These are phyloP conservation scores for Benthosema pterotum DNA, from an alignment of 2,797 vertebrate species.

Conservation along the genomic window DNA sequence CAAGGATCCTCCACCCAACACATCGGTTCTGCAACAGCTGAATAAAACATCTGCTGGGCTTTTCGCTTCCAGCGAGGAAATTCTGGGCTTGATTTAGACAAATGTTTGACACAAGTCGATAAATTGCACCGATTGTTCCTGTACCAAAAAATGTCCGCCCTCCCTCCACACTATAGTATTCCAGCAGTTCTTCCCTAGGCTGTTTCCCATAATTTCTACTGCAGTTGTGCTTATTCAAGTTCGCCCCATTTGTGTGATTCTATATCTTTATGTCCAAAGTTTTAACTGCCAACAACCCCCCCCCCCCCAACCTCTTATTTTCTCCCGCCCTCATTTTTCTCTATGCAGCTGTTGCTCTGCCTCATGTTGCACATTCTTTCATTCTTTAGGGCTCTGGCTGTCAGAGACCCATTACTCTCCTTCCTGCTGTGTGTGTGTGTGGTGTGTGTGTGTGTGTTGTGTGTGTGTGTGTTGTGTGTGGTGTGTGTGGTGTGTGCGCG, in stretches of 20 bases:
- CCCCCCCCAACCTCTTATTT: constrained; percentile 8
- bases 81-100: constrained; percentile 61
- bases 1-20: constrained; percentile 39
- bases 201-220: constrained; percentile 43
- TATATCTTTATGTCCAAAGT: constrained; percentile 9
- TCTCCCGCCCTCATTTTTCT: constrained; percentile 11
- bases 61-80: constrained; percentile 31
- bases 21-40: constrained; percentile 68
- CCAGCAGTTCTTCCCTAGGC: constrained; percentile 31
- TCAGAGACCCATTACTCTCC: constrained; percentile 69
- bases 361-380: constrained; percentile 77
- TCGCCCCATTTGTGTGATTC: constrained; percentile 50
- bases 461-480: constrained; percentile 28
- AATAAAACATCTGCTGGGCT: constrained; percentile 67
- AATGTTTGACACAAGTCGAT: constrained; percentile 58
- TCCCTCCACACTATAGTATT: constrained; percentile 30
- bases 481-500: constrained; percentile 19
- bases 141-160: constrained; percentile 55
- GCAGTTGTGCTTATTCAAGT: constrained; percentile 52
- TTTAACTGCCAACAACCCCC: background rate
- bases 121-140: constrained; percentile 55
- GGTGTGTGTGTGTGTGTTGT: constrained; percentile 30
- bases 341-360: constrained; percentile 72
- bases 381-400: constrained; percentile 68
- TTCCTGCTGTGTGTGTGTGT: constrained; percentile 56